These are phyloP conservation scores for Pseudochaenichthys georgianus DNA, from an alignment of 2,797 vertebrate species.

Conservation along the genomic window DNA sequence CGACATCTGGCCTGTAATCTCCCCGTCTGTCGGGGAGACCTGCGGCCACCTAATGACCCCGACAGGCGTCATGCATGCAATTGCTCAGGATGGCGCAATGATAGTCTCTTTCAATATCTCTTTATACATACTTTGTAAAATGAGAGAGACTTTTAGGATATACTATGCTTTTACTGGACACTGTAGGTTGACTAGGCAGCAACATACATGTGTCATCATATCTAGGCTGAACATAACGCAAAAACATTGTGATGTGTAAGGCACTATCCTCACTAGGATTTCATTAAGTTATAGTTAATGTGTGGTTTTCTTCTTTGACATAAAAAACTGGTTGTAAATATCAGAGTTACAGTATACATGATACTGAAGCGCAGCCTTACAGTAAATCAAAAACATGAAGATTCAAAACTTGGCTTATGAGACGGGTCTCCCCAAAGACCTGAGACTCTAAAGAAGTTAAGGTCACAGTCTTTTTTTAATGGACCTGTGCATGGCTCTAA, in stretches of 20 bases:
- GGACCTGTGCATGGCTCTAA: neutral
- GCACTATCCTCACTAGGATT: neutral
- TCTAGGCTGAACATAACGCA: neutral
- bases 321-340: neutral
- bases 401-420: neutral
- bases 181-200: slow-evolving; percentile 24
- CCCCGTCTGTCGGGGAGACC: slow-evolving; percentile 76
- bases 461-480: neutral
- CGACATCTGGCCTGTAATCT: slow-evolving; percentile 80
- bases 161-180: slow-evolving; percentile 34
- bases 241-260: neutral
- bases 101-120: slow-evolving; percentile 75
- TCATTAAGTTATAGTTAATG: neutral
- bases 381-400: neutral
- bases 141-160: slow-evolving; percentile 59
- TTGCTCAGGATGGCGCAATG: slow-evolving; percentile 75
- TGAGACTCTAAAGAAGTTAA: neutral
- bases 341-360: neutral
- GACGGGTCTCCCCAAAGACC: neutral
- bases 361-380: neutral
- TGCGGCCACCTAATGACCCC: slow-evolving; percentile 82
- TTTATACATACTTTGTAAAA: slow-evolving; percentile 74
- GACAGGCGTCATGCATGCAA: slow-evolving; percentile 78
- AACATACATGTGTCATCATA: slow-evolving; percentile 3
- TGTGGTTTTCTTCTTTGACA: neutral